Percentiles rank a stretch among this genome's conserved stretches.
Evolutionary conservation across 2,113 vertebrate species (phyloP).

Genomic region (Sturnus vulgaris): DNA sequence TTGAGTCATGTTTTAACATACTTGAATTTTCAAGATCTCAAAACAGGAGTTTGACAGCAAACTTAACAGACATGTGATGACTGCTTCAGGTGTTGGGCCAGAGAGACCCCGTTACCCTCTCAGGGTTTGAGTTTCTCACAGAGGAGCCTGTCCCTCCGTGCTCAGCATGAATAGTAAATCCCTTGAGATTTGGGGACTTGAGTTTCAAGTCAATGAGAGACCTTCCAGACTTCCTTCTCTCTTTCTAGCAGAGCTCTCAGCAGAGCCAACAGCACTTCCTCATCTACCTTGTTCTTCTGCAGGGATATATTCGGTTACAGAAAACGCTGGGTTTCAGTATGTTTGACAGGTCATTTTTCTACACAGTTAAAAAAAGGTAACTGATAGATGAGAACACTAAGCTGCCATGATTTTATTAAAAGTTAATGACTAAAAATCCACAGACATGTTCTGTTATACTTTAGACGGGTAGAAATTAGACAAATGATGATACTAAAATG

Average conservation of each 20-base stretch:
- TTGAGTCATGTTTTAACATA: background rate
- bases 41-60: background rate
- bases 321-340: background rate
- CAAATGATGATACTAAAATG: background rate
- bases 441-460: background rate
- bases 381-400: background rate
- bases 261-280: background rate
- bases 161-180: background rate
- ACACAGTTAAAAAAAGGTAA: background rate
- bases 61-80: too few relatives aligned
- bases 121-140: background rate
- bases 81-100: background rate
- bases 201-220: background rate
- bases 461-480: background rate
- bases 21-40: background rate
- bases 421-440: background rate
- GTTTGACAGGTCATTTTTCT: background rate
- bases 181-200: background rate
- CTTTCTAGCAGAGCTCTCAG: background rate
- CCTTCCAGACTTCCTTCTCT: background rate
- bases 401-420: background rate
- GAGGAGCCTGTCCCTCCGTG: background rate
- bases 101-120: accelerated
- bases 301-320: background rate
- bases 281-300: background rate